Evolutionary conservation across 2,113 vertebrate species (phyloP).

Genomic region (Campylomormyrus numenius): DNA sequence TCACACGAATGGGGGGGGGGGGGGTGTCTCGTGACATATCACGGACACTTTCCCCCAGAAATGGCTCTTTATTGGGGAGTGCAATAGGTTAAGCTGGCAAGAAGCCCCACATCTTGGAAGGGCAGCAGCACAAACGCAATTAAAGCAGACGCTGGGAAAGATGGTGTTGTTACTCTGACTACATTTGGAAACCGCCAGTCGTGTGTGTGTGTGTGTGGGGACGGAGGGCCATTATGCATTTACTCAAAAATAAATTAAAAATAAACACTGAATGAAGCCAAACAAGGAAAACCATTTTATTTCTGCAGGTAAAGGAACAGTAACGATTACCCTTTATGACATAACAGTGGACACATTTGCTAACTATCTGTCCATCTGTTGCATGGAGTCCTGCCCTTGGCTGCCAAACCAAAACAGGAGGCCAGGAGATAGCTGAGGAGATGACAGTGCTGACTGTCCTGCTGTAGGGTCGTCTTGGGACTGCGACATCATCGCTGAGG

Average conservation of each 20-base stretch:
- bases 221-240: background rate
- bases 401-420: background rate
- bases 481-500: background rate
- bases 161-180: background rate
- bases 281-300: background rate
- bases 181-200: background rate
- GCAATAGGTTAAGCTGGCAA: conserved; percentile 71
- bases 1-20: conserved; percentile 45
- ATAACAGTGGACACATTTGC: background rate
- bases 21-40: conserved; percentile 66
- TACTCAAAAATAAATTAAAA: background rate
- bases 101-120: conserved; percentile 36
- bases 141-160: conserved; percentile 30
- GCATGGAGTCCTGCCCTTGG: background rate
- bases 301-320: background rate
- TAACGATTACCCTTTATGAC: background rate
- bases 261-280: background rate
- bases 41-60: conserved; percentile 63
- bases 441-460: background rate
- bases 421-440: background rate
- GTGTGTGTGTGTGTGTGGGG: no score
- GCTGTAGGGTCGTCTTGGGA: background rate
- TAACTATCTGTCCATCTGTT: background rate
- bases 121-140: conserved; percentile 25
- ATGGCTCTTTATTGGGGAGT: conserved; percentile 61